phyloP scores from a whole-genome alignment of 2,797 vertebrate genomes.

The Acestrorhynchus altus region DNA sequence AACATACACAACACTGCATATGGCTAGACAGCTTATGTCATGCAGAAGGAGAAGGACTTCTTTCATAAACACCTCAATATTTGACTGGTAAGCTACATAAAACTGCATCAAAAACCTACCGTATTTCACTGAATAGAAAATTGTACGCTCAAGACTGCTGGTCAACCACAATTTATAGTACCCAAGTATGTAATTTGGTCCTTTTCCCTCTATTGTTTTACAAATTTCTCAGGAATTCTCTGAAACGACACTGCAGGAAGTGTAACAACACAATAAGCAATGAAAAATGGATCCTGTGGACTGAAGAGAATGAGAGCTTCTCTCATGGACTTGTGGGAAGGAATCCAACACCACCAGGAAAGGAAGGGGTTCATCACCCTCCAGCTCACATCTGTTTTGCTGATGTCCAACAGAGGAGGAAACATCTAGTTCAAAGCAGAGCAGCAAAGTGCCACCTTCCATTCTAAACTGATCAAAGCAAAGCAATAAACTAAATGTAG shows the following conservation, averaged over 20 bases:
- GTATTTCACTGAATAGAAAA: background rate
- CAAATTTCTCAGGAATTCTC: background rate
- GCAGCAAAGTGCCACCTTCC: background rate
- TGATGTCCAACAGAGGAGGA: conserved; percentile 32
- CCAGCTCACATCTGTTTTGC: conserved; percentile 36
- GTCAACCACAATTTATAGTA: background rate
- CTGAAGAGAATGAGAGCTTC: background rate
- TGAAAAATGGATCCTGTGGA: conserved; percentile 37
- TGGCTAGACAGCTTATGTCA: too few species aligned
- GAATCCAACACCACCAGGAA: conserved; percentile 42
- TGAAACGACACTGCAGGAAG: conserved; percentile 20
- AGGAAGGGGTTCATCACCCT: conserved; percentile 21
- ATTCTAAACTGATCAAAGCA: conserved; percentile 8
- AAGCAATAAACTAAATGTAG: background rate
- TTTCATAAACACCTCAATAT: background rate
- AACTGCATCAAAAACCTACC: background rate
- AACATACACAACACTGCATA: too few species aligned
- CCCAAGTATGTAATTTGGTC: background rate
- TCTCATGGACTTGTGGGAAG: conserved; percentile 45
- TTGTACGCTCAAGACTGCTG: background rate
- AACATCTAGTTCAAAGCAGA: conserved; percentile 5
- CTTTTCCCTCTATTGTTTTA: conserved; percentile 2
- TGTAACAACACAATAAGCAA: conserved; percentile 14
- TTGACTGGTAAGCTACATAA: background rate
- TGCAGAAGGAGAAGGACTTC: too few species aligned